Percentiles rank a stretch among this genome's conserved stretches.
Conservation (phyloP, 2,797 vertebrate species). For the Lithobates sylvaticus region DNA sequence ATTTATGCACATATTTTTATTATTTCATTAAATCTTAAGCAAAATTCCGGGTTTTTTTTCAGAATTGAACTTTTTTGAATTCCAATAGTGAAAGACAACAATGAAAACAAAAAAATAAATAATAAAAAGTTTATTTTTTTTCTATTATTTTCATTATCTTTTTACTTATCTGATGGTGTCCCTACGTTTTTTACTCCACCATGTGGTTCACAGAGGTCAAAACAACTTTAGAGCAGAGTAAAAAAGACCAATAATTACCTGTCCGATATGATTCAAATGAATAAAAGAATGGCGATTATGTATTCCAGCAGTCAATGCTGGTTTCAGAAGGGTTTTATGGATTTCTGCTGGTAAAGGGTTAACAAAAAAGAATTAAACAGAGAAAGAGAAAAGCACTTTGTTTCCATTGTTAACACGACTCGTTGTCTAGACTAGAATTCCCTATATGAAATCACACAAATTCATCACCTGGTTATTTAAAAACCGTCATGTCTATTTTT, state of each 20-base stretch:
- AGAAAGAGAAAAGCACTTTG: conserved; percentile 34
- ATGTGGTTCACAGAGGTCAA: background rate
- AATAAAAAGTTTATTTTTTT: no score
- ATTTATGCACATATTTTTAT: no score
- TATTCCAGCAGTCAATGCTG: conserved; percentile 41
- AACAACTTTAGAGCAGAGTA: conserved; percentile 15
- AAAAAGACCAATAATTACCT: conserved; percentile 43
- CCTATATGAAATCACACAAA: conserved; percentile 49
- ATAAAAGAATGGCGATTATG: conserved; percentile 39
- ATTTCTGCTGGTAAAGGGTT: conserved; percentile 36
- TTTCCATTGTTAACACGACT: conserved; percentile 37
- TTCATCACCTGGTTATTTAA: conserved; percentile 50
- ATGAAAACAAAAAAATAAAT: no score
- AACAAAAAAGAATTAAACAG: background rate
- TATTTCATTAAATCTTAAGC: no score
- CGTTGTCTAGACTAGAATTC: conserved; percentile 60
- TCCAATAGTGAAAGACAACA: no score
- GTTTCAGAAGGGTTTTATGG: conserved; percentile 6
- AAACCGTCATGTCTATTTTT: conserved; percentile 40
- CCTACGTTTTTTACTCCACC: background rate
- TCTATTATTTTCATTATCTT: no score
- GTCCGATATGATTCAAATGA: conserved; percentile 48
- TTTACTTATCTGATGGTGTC: background rate
- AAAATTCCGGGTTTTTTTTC: no score
- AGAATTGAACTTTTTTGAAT: no score